Base-by-base conservation (phyloP, 2,113 vertebrate genomes). In the Prinia subflava region DNA sequence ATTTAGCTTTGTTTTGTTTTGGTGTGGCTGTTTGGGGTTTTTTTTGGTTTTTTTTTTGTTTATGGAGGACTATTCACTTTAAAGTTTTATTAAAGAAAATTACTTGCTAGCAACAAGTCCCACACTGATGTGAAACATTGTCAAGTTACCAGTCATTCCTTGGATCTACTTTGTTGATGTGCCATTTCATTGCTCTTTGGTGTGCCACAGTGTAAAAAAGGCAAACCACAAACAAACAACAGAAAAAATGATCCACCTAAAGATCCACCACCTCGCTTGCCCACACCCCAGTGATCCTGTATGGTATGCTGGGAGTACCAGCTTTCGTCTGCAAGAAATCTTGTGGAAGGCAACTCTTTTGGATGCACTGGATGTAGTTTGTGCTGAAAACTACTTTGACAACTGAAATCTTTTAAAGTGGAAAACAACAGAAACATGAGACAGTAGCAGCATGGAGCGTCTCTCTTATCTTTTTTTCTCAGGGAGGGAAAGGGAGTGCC, bases 401-500 rank as follows among this genome's bases (percentile, higher is more conserved):
- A 21, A 57, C 56, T 77, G 44, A 93, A 90, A 42, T 46, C 14
- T 91, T 87, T 87, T 88, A 35, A 89, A 91, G 55, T 1, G 3
- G 9, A 41, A 90, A 85, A 67, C 33, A 87, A 71, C 42, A 95
- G 80, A 74, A 87, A 50, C 49, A 47, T 21, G 50, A 82, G 84
- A 71, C 25, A 47, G 55, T n/a, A 96, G 56, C 71, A 92, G n/a
- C 31, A 20, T 68, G 73, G 60, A 86, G 52, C 60, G 88, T 86
- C 52, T 88, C 35, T 92, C 89, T 92, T 91, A 76, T 60, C 84
- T 85, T 83, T 92, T 60, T 42, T 63, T 67, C 91, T 69, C 84
- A 88, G 75, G 64, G 78, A 85, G 59, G 46, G 50, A 86, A 86
- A 81, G 86, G 90, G 90, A 92, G 92, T 88, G 82, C 35, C 87